Evolutionary conservation across 1,140 invertebrate genomes (phyloP), one percentile per base, ranked within the genome.

Genomic region (Drosophila parabipectinata): DNA sequence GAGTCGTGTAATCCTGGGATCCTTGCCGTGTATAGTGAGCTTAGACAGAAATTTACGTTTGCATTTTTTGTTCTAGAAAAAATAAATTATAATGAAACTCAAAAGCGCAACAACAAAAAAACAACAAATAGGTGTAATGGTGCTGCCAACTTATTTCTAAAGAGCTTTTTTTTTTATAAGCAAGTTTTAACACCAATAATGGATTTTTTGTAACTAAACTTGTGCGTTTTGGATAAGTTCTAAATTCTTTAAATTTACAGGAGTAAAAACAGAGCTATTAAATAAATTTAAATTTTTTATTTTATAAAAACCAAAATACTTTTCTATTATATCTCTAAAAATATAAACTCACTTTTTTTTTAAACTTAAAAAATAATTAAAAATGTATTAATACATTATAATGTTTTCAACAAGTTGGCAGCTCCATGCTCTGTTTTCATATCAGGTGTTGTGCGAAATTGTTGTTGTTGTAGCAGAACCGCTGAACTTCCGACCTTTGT

Each of bases 401-500:
- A 18, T 18, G 18, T 18, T 18, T 44, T 44, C 15, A 7, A 14
- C 15, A 3, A 18, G 41, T 44, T 44, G 41, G 41, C 41, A 44
- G 41, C 39, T 15, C 39, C 18, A 15, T 6, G 1, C 15, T 18
- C 14, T 44, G 41, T 44, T 44, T 44, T 44, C 41, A 18, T 18
- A 44, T 44, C 41, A 15, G 41, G 34, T 37, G 34, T 37, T 37
- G 34, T 12, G 34, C 12, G 10, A 37, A 37, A n/a, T 3, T 18
- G 14, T 47, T 47, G 44, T 47, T 21, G 18, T 10, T 4, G 18
- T 10, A 1, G 18, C 8, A 7, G 41, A 41, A 8, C 18, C 44
- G 44, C 18, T 47, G 18, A 76, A 84, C 80, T 72, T 53, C 48
- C 83, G 80, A 74, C 66, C 76, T 75, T 68, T 76, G 67, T 34